These are phyloP conservation scores for Ecliptopera silaceata DNA, from an alignment of 2,888 invertebrate genomes.

Conservation along the genomic window DNA sequence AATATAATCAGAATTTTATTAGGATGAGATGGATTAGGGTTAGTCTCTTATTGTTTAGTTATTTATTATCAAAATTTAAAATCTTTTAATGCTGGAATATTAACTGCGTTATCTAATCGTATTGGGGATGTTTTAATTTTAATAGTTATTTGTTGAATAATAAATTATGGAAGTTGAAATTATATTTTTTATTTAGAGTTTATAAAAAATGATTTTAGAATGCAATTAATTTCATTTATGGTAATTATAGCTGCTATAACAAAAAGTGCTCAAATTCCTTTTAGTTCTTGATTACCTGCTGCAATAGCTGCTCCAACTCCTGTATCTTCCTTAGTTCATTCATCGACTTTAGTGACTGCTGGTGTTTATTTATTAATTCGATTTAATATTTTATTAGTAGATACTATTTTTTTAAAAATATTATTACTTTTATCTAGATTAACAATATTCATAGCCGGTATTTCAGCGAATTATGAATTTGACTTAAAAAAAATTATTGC, in stretches of 20 bases:
- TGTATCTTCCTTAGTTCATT: conserved; percentile 89
- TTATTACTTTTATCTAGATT: conserved; percentile 81
- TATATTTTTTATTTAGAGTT: conserved; percentile 80
- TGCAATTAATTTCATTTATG: conserved; percentile 68
- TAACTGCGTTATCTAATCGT: conserved; percentile 89
- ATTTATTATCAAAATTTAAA: conserved; percentile 88
- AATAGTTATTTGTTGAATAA: conserved; percentile 82
- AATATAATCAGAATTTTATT: conserved; percentile 88
- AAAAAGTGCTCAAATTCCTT: conserved; percentile 92
- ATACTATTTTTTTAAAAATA: conserved; percentile 66
- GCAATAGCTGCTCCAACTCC: conserved; percentile 91
- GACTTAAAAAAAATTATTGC: conserved; percentile 92
- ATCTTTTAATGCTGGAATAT: conserved; percentile 87
- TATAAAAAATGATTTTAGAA: conserved; percentile 69
- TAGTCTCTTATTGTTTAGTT: conserved; percentile 88
- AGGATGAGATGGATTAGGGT: conserved; percentile 88
- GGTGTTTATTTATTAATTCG: conserved; percentile 89
- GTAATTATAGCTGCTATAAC: conserved; percentile 85
- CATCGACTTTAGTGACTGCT: conserved; percentile 90
- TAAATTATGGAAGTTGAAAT: conserved; percentile 81
- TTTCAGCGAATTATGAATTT: conserved; percentile 85
- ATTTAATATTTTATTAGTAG: conserved; percentile 79
- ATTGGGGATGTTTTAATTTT: conserved; percentile 88
- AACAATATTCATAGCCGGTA: conserved; percentile 84
- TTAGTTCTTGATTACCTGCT: conserved; percentile 89